These are phyloP conservation scores for Melipona bicolor DNA, from an alignment of 2,888 invertebrate genomes.

Conservation along the genomic window DNA sequence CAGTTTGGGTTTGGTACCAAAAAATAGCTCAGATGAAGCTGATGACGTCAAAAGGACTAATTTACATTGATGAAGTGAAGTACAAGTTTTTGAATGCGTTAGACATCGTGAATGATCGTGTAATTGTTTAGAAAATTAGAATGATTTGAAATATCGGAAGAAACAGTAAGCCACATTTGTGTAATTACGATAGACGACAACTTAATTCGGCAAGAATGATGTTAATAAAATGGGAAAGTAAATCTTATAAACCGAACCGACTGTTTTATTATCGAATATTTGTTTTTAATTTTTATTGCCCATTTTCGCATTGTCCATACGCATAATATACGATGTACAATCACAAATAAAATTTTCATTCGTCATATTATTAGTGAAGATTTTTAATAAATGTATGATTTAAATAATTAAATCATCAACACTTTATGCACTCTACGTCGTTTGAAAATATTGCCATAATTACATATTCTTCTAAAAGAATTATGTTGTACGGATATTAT, in stretches of 20 bases:
- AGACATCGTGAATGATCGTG: background rate
- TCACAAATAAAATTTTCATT: background rate
- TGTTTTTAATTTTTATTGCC: background rate
- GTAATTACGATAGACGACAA: background rate
- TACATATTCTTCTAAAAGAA: background rate
- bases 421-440: background rate
- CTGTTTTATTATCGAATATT: background rate
- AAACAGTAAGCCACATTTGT: background rate
- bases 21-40: constrained; percentile 70
- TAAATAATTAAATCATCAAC: background rate
- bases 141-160: background rate
- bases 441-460: background rate
- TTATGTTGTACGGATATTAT: constrained; percentile 4
- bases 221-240: background rate
- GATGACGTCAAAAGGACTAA: constrained; percentile 44
- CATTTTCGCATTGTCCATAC: background rate
- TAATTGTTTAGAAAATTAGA: background rate
- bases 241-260: background rate
- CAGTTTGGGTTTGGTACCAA: constrained; percentile 81
- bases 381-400: background rate
- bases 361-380: background rate
- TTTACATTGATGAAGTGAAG: constrained; percentile 19
- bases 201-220: background rate
- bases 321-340: background rate
- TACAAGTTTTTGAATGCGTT: background rate